Conservation (phyloP, 2,113 vertebrate genomes). For the Leptocoma aspasia region DNA sequence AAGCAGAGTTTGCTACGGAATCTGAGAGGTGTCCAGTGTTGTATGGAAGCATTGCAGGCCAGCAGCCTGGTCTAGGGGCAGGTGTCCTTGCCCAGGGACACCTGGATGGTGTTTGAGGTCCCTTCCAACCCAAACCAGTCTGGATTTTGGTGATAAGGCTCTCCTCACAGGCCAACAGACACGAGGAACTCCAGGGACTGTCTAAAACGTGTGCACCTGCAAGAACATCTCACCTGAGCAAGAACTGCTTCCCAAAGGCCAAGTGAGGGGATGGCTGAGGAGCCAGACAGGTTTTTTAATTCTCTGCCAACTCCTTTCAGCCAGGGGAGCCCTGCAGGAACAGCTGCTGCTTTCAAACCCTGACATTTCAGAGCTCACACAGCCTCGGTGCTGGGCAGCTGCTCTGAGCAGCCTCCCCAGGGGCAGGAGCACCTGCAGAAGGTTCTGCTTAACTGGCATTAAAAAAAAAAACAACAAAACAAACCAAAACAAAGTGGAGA, state of each 20-base stretch:
- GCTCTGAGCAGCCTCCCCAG: not conserved
- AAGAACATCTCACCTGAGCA: not conserved
- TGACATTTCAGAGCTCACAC: not conserved
- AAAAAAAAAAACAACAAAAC: not conserved
- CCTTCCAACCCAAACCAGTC: not conserved
- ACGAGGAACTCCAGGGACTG: not conserved
- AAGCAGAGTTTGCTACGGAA: not conserved
- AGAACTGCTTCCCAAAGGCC: not conserved
- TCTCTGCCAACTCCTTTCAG: not conserved
- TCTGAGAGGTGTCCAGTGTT: not conserved
- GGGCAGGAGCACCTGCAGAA: not conserved
- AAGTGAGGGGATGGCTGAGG: not conserved
- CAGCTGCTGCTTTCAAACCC: not conserved
- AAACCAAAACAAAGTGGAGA: not conserved
- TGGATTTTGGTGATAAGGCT: fast-evolving
- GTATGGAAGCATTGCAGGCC: not conserved
- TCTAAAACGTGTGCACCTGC: not conserved
- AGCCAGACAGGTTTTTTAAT: not conserved
- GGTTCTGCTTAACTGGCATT: not conserved
- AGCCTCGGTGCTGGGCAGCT: not conserved
- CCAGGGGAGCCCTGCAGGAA: fast-evolving
- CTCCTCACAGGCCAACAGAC: not conserved
- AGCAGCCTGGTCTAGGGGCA: not conserved
- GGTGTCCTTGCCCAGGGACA: not conserved
- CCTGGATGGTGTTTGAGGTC: not conserved